Percentiles rank a stretch among this genome's conserved stretches.
These are phyloP conservation scores for Catamblyrhynchus diadema DNA, from an alignment of 2,797 vertebrate species.

Conservation along the genomic window DNA sequence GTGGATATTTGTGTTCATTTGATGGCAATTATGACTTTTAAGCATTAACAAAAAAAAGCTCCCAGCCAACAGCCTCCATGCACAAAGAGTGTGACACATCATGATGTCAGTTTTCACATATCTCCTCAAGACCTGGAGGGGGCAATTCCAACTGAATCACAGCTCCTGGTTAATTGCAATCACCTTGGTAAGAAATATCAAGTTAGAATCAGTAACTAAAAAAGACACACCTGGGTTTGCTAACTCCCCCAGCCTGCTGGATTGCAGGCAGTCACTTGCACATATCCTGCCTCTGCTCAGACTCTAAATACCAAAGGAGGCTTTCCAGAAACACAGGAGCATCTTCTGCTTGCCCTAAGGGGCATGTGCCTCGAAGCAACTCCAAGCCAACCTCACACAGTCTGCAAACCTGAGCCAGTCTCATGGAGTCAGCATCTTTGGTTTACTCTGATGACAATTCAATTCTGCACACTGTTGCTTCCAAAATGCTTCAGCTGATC, in stretches of 20 bases:
- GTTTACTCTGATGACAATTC: not conserved
- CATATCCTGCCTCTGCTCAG: not conserved
- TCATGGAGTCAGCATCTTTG: not conserved
- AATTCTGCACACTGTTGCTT: not conserved
- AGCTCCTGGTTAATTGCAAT: not conserved
- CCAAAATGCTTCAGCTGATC: not conserved
- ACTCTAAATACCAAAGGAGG: not conserved
- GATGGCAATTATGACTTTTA: slow-evolving; percentile 35
- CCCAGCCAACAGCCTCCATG: not conserved
- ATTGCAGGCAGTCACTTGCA: not conserved
- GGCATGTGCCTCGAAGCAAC: rapidly evolving
- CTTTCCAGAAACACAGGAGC: not conserved
- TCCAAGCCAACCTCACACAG: not conserved
- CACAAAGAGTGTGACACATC: not conserved
- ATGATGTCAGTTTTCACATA: rapidly evolving
- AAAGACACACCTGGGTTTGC: too few relatives aligned
- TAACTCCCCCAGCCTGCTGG: not conserved
- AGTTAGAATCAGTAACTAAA: too few relatives aligned
- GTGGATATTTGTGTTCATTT: not conserved
- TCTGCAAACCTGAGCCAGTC: not conserved
- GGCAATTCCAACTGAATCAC: not conserved
- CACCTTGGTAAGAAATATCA: not conserved
- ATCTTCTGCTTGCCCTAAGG: not conserved
- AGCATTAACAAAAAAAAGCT: not conserved
- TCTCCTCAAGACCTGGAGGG: not conserved